These are phyloP conservation scores for Danaus chrysippus DNA, from an alignment of 2,888 invertebrate species.

Conservation along the genomic window DNA sequence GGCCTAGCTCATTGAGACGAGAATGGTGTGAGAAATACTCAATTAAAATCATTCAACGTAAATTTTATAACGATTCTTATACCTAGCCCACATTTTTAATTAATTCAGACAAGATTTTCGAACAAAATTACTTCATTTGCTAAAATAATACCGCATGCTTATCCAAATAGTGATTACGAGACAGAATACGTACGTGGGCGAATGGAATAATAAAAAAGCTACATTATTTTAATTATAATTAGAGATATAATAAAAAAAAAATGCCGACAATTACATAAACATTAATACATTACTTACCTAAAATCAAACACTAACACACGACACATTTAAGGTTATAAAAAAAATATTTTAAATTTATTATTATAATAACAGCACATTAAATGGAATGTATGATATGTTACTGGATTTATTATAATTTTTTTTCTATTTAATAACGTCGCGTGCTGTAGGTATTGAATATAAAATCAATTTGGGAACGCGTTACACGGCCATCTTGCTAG, in stretches of 20 bases:
- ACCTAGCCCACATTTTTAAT: neutral
- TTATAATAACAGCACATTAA: constrained; percentile 22
- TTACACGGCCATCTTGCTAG: constrained; percentile 67
- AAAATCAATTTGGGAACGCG: constrained; percentile 68
- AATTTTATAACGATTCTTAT: neutral
- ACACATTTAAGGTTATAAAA: constrained; percentile 25
- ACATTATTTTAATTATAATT: too few species aligned
- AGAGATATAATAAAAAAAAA: constrained; percentile 10
- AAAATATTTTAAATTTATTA: constrained; percentile 18
- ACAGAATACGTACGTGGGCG: constrained; percentile 46
- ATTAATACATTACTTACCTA: constrained; percentile 11
- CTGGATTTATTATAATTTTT: constrained; percentile 17
- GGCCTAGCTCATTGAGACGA: neutral
- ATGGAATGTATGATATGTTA: constrained; percentile 23
- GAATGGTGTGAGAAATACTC: neutral
- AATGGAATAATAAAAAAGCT: constrained; percentile 40
- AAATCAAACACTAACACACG: too few species aligned
- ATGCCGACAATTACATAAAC: constrained; percentile 19
- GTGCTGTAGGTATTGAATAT: constrained; percentile 50
- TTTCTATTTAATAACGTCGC: constrained; percentile 35
- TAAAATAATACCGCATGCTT: constrained; percentile 59
- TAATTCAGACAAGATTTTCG: constrained; percentile 18
- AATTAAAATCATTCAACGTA: neutral
- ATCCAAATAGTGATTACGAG: constrained; percentile 61
- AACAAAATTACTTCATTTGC: constrained; percentile 25